Conservation (phyloP, 2,113 vertebrate genomes). For the Colius striatus region DNA sequence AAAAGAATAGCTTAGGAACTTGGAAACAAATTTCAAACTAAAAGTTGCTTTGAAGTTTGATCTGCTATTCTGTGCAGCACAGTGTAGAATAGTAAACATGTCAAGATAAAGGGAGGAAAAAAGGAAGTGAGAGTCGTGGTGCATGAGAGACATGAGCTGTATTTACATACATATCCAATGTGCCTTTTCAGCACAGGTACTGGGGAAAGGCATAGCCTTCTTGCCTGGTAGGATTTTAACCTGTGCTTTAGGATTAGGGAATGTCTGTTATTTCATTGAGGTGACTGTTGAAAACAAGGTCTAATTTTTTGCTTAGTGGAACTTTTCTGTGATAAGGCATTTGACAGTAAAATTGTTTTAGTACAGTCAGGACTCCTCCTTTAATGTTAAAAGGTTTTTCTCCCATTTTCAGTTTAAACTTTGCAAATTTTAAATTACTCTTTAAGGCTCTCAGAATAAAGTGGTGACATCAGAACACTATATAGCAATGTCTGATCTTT, state of each 20-base stretch:
- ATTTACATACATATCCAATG: not conserved
- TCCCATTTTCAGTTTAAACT: not conserved
- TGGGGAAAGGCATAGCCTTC: not conserved
- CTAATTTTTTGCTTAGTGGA: not conserved
- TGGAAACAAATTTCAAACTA: conserved; percentile 62
- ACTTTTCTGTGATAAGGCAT: not conserved
- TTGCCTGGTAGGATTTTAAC: not conserved
- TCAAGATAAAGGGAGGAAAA: conserved; percentile 53
- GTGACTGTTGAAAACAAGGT: not conserved
- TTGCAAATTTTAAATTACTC: not conserved
- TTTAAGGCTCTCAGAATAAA: not conserved
- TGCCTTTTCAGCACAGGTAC: not conserved
- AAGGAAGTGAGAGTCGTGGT: not conserved
- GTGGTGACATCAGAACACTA: not conserved
- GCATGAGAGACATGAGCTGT: not conserved
- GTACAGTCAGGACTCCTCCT: not conserved
- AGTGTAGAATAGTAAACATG: conserved; percentile 39
- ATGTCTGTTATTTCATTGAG: not conserved
- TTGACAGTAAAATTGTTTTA: not conserved
- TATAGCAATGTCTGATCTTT: not conserved
- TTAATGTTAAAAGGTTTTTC: not conserved
- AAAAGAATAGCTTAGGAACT: conserved; percentile 54
- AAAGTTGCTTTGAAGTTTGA: conserved; percentile 71
- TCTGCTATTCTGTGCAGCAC: conserved; percentile 47
- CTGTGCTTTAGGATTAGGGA: not conserved